Percentiles rank a stretch among this genome's conserved stretches.
phyloP scores from a whole-genome alignment of 2,888 invertebrate species.

The Pollenia amentaria region DNA sequence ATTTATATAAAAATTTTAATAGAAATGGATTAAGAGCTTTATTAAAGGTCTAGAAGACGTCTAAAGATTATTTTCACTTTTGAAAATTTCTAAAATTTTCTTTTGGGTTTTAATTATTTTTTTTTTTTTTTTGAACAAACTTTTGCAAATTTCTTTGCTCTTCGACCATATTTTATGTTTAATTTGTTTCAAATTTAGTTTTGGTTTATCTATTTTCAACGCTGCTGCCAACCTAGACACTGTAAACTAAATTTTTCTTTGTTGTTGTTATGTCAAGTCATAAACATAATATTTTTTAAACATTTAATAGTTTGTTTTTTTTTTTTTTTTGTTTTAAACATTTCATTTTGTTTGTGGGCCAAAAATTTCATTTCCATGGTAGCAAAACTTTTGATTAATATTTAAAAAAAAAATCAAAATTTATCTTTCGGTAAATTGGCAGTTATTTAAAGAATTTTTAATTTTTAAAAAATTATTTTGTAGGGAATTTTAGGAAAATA shows the following conservation, averaged over 20 bases:
- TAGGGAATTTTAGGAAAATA: neutral
- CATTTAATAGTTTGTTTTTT: conserved; percentile 25
- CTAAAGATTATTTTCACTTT: neutral
- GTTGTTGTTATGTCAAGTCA: conserved; percentile 16
- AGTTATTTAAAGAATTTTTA: no score
- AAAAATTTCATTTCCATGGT: conserved; percentile 26
- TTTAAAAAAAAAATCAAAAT: conserved; percentile 32
- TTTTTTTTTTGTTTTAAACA: neutral
- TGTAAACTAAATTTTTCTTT: conserved; percentile 24
- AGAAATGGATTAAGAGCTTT: no score
- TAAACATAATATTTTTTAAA: conserved; percentile 12
- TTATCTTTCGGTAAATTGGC: neutral
- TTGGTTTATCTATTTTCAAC: conserved; percentile 20
- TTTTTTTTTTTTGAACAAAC: neutral
- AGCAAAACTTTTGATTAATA: conserved; percentile 14
- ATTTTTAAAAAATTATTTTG: neutral
- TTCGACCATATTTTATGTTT: neutral
- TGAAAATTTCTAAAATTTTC: neutral
- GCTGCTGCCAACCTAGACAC: conserved; percentile 47
- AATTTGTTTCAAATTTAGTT: conserved; percentile 1
- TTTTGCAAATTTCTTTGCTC: neutral
- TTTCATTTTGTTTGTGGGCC: conserved; percentile 5
- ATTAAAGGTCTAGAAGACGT: no score
- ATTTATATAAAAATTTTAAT: no score
- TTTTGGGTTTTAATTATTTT: neutral